phyloP scores from a whole-genome alignment of 1,140 invertebrate species.

The Limonius californicus region DNA sequence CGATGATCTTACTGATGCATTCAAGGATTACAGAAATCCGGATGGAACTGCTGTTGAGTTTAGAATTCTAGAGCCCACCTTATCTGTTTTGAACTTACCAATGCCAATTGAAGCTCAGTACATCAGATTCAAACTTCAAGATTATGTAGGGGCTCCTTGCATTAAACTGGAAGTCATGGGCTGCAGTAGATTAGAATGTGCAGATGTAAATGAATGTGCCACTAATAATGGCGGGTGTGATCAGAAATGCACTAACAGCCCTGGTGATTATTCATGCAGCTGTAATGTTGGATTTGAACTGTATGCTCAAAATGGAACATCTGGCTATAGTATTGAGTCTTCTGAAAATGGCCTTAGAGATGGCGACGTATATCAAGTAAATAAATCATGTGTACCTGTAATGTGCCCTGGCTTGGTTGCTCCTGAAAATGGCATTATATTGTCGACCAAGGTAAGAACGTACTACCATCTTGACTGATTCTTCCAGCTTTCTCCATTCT shows the following conservation, averaged over 20 bases:
- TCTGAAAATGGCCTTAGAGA: constrained; percentile 83
- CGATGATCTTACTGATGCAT: constrained; percentile 83
- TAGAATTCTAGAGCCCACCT: constrained; percentile 76
- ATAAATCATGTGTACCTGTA: constrained; percentile 92
- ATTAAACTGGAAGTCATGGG: constrained; percentile 91
- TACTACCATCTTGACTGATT: too few relatives aligned
- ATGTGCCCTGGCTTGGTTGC: constrained; percentile 79
- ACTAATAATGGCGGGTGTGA: constrained; percentile 90
- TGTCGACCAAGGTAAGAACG: constrained; percentile 75
- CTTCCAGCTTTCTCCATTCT: neutral
- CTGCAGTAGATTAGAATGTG: constrained; percentile 84
- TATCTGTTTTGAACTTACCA: constrained; percentile 86
- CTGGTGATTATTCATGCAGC: constrained; percentile 81
- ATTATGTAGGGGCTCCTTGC: constrained; percentile 85
- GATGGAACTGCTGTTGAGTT: constrained; percentile 92
- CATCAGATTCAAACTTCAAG: constrained; percentile 83
- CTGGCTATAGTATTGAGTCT: constrained; percentile 77
- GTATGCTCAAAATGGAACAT: constrained; percentile 85
- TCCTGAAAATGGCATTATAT: constrained; percentile 85
- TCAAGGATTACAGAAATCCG: constrained; percentile 87
- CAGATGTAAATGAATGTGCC: constrained; percentile 89
- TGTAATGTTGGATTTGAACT: constrained; percentile 93
- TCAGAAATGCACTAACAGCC: constrained; percentile 86
- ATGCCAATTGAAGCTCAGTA: constrained; percentile 89
- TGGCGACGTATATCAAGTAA: constrained; percentile 84